phyloP scores from a whole-genome alignment of 2,797 vertebrate species.

The Alca torda region DNA sequence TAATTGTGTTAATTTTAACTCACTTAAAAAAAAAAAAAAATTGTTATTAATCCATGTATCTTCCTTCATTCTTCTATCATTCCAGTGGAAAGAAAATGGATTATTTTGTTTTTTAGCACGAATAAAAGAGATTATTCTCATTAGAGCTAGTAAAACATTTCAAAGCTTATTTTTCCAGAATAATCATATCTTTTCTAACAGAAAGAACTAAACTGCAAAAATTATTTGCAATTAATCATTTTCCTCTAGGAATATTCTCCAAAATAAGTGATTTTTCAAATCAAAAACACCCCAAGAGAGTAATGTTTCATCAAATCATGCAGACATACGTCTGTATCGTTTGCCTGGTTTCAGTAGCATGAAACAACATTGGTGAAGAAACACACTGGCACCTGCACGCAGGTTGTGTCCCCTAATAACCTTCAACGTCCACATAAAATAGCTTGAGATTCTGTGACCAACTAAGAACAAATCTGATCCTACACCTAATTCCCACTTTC shows the following conservation, averaged over 20 bases:
- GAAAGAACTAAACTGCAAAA: background rate
- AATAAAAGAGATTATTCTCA: background rate
- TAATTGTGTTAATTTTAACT: background rate
- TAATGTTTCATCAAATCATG: background rate
- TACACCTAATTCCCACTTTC: background rate
- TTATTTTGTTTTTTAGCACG: background rate
- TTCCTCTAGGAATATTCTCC: background rate
- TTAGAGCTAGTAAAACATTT: background rate
- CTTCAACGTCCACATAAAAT: background rate
- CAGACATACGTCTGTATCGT: background rate
- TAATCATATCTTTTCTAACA: background rate
- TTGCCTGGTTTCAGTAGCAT: background rate
- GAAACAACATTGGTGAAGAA: accelerated
- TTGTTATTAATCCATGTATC: background rate
- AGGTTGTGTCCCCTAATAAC: background rate
- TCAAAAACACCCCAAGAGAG: too few relatives aligned
- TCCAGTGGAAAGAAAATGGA: background rate
- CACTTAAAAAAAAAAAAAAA: too few relatives aligned
- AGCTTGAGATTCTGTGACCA: background rate
- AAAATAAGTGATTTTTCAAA: background rate
- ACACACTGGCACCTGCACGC: background rate
- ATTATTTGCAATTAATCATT: background rate
- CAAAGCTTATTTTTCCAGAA: background rate
- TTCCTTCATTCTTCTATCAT: background rate
- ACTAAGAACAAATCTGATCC: background rate